These are phyloP conservation scores for Lerema accius DNA, from an alignment of 1,140 invertebrate genomes.

Conservation along the genomic window DNA sequence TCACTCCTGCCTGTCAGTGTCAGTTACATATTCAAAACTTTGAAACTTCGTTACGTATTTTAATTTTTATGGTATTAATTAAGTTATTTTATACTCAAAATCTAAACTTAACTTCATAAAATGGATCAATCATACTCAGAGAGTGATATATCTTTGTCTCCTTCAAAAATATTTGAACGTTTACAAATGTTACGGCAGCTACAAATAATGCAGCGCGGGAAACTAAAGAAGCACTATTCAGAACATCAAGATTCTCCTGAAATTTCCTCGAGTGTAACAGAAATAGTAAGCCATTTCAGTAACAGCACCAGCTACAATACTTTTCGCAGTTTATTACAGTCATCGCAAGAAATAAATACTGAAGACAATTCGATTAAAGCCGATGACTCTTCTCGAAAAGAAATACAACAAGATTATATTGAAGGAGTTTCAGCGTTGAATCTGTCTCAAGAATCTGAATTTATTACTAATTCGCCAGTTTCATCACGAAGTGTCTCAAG, in stretches of 20 bases:
- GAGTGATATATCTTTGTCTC: conserved; percentile 70
- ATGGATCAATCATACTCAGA: conserved; percentile 72
- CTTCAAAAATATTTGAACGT: conserved; percentile 70
- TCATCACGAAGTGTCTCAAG: conserved; percentile 41
- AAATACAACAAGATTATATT: conserved; percentile 56
- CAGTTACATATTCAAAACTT: too few species aligned
- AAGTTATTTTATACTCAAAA: too few species aligned
- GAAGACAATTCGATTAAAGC: conserved; percentile 32
- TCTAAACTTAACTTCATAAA: conserved; percentile 1
- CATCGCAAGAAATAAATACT: conserved; percentile 45
- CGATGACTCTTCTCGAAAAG: conserved; percentile 41
- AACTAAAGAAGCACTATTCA: conserved; percentile 68
- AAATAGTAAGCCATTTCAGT: conserved; percentile 75
- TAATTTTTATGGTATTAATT: too few species aligned
- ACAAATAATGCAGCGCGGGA: conserved; percentile 70
- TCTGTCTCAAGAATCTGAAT: conserved; percentile 72
- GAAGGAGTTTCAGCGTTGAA: conserved; percentile 70
- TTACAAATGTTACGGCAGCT: conserved; percentile 67
- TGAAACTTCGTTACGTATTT: too few species aligned
- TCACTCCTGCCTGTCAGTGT: too few species aligned
- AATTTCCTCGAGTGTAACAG: conserved; percentile 63
- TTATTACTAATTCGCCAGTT: conserved; percentile 53
- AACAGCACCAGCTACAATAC: conserved; percentile 74
- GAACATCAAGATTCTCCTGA: conserved; percentile 61
- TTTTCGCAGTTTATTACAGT: conserved; percentile 67